Conservation (phyloP, 1,140 invertebrate genomes). For the Drosophila pruinosa region DNA sequence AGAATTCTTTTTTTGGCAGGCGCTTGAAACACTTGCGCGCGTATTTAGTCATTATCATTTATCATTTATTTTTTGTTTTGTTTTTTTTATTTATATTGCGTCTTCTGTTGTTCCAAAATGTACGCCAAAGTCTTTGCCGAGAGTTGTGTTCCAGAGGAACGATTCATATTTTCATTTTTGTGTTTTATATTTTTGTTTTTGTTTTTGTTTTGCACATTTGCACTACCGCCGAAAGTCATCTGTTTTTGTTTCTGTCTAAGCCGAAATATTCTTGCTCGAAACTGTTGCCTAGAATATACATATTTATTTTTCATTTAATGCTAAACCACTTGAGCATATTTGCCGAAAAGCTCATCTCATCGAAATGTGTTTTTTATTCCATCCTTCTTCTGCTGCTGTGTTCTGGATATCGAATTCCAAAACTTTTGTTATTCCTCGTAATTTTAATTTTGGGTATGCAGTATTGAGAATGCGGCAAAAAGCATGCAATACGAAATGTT, state of each 20-base stretch:
- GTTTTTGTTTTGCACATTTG: conserved; percentile 33
- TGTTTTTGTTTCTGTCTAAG: conserved; percentile 46
- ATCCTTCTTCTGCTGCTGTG: conserved; percentile 2
- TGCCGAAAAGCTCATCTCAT: conserved; percentile 52
- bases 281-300: conserved; percentile 30
- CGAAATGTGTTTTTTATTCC: conserved; percentile 33
- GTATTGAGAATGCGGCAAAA: conserved; percentile 6
- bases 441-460: neutral
- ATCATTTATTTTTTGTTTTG: conserved; percentile 24
- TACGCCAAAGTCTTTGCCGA: conserved; percentile 78
- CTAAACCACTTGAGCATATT: conserved; percentile 54
- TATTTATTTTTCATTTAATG: conserved; percentile 23
- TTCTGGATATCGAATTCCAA: conserved; percentile 7
- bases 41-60: conserved; percentile 47
- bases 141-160: conserved; percentile 45
- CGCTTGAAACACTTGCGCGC: conserved; percentile 51
- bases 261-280: conserved; percentile 62
- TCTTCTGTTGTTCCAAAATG: conserved; percentile 61
- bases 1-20: conserved; percentile 22
- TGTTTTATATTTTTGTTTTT: conserved; percentile 20
- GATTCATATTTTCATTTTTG: neutral
- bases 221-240: conserved; percentile 36
- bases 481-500: conserved; percentile 11
- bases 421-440: neutral
- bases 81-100: conserved; percentile 21